phyloP scores from a whole-genome alignment of 2,113 vertebrate genomes.

The Catharus bicknelli region DNA sequence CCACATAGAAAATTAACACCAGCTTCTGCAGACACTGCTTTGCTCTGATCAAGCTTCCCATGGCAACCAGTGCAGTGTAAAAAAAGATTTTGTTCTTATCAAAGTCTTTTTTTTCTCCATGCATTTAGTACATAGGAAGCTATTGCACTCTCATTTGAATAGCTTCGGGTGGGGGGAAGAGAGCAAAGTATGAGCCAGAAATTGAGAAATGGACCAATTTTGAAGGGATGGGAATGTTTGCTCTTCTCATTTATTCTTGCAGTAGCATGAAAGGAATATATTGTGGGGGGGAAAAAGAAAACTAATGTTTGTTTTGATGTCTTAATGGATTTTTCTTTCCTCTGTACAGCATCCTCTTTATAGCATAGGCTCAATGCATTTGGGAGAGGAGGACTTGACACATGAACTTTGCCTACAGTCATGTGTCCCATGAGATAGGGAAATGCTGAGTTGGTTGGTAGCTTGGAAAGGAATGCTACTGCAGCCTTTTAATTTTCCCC shows the following conservation, averaged over 20 bases:
- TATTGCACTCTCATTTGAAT: conserved; percentile 18
- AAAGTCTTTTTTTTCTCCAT: conserved; percentile 13
- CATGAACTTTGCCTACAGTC: not conserved
- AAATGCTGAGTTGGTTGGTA: not conserved
- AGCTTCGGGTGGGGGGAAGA: not conserved
- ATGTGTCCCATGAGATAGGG: not conserved
- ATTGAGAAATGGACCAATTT: not conserved
- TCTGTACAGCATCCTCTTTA: not conserved
- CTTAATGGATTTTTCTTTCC: conserved; percentile 18
- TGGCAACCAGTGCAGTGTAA: conserved; percentile 31
- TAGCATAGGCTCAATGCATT: not conserved
- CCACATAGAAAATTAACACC: conserved; percentile 29
- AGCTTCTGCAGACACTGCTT: conserved; percentile 36
- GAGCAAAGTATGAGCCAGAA: not conserved
- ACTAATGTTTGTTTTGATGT: not conserved
- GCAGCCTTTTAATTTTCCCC: not conserved
- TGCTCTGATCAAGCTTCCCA: conserved; percentile 36
- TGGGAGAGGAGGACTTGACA: not conserved
- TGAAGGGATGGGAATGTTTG: not conserved
- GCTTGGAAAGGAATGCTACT: not conserved
- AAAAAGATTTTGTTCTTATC: conserved; percentile 52
- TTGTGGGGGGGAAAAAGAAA: not conserved
- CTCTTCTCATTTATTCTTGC: conserved; percentile 28
- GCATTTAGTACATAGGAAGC: conserved; percentile 41
- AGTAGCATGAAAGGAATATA: not conserved